These are phyloP conservation scores for Cryptotis parvus DNA, from an alignment of 2,113 vertebrate genomes.

Conservation along the genomic window DNA sequence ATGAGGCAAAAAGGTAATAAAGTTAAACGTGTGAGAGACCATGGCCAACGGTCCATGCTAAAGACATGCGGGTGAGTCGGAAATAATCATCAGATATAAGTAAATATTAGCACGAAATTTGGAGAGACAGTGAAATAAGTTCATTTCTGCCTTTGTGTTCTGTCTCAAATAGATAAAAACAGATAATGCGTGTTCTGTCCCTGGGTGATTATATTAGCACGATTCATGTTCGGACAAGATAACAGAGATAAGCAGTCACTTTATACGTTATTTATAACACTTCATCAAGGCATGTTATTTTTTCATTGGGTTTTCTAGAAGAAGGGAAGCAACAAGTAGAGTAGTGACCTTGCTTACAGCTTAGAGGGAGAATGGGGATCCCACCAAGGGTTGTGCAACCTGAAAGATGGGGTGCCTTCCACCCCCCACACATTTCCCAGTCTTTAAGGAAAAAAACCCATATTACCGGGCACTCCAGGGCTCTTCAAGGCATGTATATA, in stretches of 20 bases:
- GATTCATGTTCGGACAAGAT: conserved; percentile 29
- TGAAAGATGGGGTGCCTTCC: background rate
- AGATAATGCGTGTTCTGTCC: conserved; percentile 30
- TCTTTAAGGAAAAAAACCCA: background rate
- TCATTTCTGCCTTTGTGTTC: background rate
- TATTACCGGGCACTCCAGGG: background rate
- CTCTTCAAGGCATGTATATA: background rate
- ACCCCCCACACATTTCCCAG: background rate
- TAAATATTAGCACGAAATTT: conserved; percentile 40
- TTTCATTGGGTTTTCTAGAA: background rate
- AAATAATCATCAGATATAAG: conserved; percentile 41
- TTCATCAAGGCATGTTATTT: background rate
- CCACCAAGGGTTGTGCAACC: background rate
- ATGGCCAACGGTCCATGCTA: conserved; percentile 33
- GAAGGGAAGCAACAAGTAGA: background rate
- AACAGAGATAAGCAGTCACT: background rate
- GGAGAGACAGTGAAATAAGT: background rate
- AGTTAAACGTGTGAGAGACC: conserved; percentile 46
- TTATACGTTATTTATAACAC: conserved; percentile 45
- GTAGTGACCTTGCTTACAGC: background rate
- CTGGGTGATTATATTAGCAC: conserved; percentile 26
- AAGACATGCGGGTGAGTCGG: background rate
- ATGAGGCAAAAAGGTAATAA: conserved; percentile 60
- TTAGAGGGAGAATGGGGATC: background rate
- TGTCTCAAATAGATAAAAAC: conserved; percentile 34